A percentile compares a stretch with the other conserved stretches of the same genome.
Conservation (phyloP, 2,888 invertebrate genomes). For the Chrysomela aeneicollis region DNA sequence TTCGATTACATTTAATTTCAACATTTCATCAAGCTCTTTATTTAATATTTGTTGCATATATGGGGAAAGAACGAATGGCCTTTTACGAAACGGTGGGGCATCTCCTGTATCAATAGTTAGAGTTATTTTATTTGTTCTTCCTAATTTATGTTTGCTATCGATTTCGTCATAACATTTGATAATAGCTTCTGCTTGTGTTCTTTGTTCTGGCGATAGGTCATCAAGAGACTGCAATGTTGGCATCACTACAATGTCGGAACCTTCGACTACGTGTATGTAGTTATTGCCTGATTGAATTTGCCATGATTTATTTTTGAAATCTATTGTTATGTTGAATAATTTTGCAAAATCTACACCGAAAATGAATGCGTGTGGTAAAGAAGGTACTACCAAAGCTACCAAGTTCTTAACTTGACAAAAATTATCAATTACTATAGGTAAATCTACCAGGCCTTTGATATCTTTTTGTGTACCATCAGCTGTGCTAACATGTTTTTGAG, state of each 20-base stretch:
- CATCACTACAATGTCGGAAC: neutral
- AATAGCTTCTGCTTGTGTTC: conserved; percentile 5
- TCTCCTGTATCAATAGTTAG: conserved; percentile 27
- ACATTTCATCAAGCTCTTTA: conserved; percentile 32
- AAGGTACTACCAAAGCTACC: conserved; percentile 18
- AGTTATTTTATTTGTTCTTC: conserved; percentile 25
- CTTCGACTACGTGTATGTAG: neutral
- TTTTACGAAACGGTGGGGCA: conserved; percentile 22
- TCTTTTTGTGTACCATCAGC: conserved; percentile 16
- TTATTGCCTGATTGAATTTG: neutral
- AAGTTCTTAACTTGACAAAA: neutral
- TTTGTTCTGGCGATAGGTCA: neutral
- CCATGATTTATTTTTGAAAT: conserved; percentile 23
- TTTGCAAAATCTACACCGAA: conserved; percentile 15
- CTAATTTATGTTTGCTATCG: conserved; percentile 21
- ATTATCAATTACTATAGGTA: conserved; percentile 11
- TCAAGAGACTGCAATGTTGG: neutral
- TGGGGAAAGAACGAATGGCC: conserved; percentile 24
- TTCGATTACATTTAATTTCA: conserved; percentile 26
- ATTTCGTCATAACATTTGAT: conserved; percentile 24
- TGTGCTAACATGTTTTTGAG: conserved; percentile 12
- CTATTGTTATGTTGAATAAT: neutral
- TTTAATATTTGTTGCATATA: conserved; percentile 30
- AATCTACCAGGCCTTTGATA: conserved; percentile 3
- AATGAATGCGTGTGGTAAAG: conserved; percentile 19